These are phyloP conservation scores for Centroberyx gerrardi DNA, from an alignment of 2,797 vertebrate species.

Conservation along the genomic window DNA sequence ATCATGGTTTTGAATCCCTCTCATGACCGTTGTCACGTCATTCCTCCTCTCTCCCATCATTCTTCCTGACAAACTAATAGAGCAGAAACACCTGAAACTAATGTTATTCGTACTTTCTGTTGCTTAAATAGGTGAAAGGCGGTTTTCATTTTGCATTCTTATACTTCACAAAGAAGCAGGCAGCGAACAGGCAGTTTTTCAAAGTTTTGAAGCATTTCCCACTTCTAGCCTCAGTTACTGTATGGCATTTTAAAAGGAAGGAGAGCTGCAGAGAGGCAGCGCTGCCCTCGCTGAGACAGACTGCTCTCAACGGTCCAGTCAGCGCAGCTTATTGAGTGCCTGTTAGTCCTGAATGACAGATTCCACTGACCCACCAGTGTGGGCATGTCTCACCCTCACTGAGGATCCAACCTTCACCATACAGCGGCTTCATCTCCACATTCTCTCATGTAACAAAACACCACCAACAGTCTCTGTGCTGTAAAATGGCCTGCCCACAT, in stretches of 20 bases:
- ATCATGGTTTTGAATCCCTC: conserved; percentile 1
- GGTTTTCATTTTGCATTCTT: neutral
- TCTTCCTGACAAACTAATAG: neutral
- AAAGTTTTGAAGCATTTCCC: too few species aligned
- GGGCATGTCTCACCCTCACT: conserved; percentile 68
- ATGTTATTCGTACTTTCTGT: too few species aligned
- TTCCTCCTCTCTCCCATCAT: neutral
- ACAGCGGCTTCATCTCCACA: conserved; percentile 39
- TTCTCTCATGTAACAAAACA: conserved; percentile 78
- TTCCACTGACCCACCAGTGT: conserved; percentile 75
- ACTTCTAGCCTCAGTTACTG: conserved; percentile 1
- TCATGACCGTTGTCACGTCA: too few species aligned
- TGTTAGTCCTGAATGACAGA: conserved; percentile 64
- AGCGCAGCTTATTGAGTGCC: conserved; percentile 39
- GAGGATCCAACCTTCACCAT: conserved; percentile 45
- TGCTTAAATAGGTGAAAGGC: too few species aligned
- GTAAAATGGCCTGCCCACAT: conserved; percentile 69
- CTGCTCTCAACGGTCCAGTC: conserved; percentile 55
- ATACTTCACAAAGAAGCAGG: neutral
- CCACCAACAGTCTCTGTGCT: conserved; percentile 46
- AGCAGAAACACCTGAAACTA: neutral
- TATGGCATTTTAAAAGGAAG: conserved; percentile 47
- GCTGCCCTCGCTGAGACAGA: conserved; percentile 16
- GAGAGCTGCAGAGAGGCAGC: conserved; percentile 27
- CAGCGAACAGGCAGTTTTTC: too few species aligned